Evolutionary conservation across 2,888 invertebrate genomes (phyloP).

Genomic region (Troides aeacus): DNA sequence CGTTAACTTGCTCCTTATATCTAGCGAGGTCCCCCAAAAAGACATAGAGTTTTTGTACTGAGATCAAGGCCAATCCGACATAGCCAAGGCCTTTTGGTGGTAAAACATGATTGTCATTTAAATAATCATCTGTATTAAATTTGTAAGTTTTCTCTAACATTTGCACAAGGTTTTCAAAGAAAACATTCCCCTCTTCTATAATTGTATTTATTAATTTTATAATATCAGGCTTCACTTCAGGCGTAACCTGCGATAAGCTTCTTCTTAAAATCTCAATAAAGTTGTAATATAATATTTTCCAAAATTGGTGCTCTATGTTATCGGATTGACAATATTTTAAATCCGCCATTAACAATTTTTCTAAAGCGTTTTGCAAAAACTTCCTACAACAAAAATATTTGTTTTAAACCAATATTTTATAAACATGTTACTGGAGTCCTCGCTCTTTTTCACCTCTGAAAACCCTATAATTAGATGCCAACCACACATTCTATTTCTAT

Average conservation of each 20-base stretch:
- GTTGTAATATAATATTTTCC: conserved; percentile 94
- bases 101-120: conserved; percentile 79
- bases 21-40: conserved; percentile 95
- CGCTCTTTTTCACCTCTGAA: no score
- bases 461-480: no score
- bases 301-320: conserved; percentile 93
- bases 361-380: conserved; percentile 84
- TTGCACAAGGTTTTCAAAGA: conserved; percentile 87
- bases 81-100: conserved; percentile 83
- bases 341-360: conserved; percentile 85
- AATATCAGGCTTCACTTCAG: conserved; percentile 82
- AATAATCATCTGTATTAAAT: conserved; percentile 83
- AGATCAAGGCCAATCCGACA: conserved; percentile 88
- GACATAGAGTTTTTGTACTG: conserved; percentile 92
- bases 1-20: conserved; percentile 92
- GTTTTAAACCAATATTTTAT: neutral
- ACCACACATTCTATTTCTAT: no score
- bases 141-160: conserved; percentile 87
- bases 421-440: neutral
- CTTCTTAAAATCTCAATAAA: conserved; percentile 91
- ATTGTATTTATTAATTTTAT: conserved; percentile 83
- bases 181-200: conserved; percentile 89
- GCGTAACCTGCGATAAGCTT: conserved; percentile 80
- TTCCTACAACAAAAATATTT: conserved; percentile 54
- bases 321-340: conserved; percentile 92